Base-by-base conservation (phyloP, 2,113 vertebrate species). In the Xerus inauris region DNA sequence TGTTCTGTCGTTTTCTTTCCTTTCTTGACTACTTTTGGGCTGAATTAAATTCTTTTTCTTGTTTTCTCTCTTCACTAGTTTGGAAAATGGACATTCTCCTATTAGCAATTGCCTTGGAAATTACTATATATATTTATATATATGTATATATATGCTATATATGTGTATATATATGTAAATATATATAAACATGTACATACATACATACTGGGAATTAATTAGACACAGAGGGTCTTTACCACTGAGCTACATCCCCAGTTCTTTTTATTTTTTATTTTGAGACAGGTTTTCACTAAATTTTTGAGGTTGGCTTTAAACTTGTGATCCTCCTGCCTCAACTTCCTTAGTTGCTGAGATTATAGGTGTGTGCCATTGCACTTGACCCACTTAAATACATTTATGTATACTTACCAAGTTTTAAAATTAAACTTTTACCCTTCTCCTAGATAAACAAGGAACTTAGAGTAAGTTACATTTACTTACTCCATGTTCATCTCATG, bases 1-100 rank as follows among this genome's bases (percentile, higher is more conserved):
- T 59, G 2, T 47, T 49, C 42, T 91, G 5, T 54, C 8, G 65
- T 87, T 71, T 88, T 4, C 69, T 84, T 87, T 67, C 6, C 19
- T 80, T 80, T 54, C 26, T 94, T 69, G 30, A 40, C 32, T 81
- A 67, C 14, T 91, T 96, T 93, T 75, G 40, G 11, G 57, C 7
- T 79, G 26, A 73, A 40, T n/a, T 73, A 22, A 80, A 20, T 49
- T 80, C 51, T 26, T 72, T 47, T 65, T 49, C 49, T 72, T 87
- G 30, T 86, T 93, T 51, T 72, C 38, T 4, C 24, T 19, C 38
- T 87, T 84, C 73, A 75, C n/a, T 92, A 80, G 45, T 94, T 87
- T 87, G n/a, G 26, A 91, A 95, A 89, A 72, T 91, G 35, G 65
- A 30, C 19, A 45, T 93, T 77, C 1, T 87, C 59, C 89, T 80